Conservation (phyloP, 2,888 invertebrate species). For the Catocala sponsa region DNA sequence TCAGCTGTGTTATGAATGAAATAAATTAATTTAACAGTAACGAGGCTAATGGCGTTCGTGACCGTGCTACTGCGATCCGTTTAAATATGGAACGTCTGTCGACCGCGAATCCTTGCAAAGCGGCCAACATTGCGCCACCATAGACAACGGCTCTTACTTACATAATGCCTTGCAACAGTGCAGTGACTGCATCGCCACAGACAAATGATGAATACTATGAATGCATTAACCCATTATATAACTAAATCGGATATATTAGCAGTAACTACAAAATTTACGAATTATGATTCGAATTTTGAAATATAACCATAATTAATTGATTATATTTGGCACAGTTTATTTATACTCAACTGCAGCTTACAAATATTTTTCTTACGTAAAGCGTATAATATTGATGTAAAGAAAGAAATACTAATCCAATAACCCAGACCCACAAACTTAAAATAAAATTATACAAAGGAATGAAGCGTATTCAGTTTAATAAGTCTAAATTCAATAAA, state of each 20-base stretch:
- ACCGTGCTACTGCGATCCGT: conserved; percentile 43
- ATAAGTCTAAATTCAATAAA: conserved; percentile 16
- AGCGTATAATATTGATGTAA: too few species aligned
- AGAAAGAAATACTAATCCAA: too few species aligned
- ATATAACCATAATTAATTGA: not conserved
- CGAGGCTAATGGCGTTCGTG: conserved; percentile 44
- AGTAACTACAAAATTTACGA: not conserved
- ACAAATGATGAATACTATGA: conserved; percentile 27
- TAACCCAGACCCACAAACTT: too few species aligned
- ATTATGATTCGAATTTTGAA: not conserved
- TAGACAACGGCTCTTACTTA: conserved; percentile 47
- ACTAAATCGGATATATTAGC: not conserved
- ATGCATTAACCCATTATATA: conserved; percentile 25
- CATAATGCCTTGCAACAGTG: conserved; percentile 52
- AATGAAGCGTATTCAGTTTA: too few species aligned
- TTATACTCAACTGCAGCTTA: too few species aligned
- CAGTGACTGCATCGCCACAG: conserved; percentile 32
- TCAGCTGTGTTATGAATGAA: conserved; percentile 2
- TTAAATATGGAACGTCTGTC: conserved; percentile 50
- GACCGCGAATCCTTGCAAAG: conserved; percentile 65
- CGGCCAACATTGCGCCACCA: conserved; percentile 58
- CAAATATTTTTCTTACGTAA: too few species aligned
- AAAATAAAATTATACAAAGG: too few species aligned
- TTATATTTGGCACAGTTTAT: not conserved
- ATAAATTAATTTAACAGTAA: conserved; percentile 13